These are phyloP conservation scores for Folsomia candida DNA, from an alignment of 2,888 invertebrate species.

Conservation along the genomic window DNA sequence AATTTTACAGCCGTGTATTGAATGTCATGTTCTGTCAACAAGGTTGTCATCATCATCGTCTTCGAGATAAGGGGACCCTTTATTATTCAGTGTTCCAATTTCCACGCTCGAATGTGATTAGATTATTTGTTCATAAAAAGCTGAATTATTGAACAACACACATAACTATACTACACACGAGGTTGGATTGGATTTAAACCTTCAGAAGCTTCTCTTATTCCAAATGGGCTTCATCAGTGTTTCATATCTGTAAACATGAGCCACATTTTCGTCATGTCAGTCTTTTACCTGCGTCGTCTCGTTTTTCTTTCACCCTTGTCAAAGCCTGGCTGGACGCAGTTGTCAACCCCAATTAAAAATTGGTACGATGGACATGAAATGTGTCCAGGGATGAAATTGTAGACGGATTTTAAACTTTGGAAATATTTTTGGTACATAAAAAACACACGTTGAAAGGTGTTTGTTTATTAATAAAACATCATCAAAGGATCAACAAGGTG, in stretches of 20 bases:
- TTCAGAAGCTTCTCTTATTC: background rate
- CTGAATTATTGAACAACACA: background rate
- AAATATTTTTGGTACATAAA: no score
- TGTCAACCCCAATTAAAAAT: conserved; percentile 16
- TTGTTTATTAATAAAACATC: no score
- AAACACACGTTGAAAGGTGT: no score
- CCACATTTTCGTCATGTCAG: no score
- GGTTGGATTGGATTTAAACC: no score
- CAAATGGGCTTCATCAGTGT: background rate
- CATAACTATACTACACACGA: no score
- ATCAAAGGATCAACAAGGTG: no score
- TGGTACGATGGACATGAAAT: background rate
- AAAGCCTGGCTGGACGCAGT: background rate
- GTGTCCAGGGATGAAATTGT: background rate
- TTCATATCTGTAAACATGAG: background rate
- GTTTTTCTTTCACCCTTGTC: background rate
- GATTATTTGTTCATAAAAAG: background rate
- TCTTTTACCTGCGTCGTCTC: no score
- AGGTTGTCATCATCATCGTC: background rate
- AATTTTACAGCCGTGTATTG: background rate
- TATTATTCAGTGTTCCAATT: background rate
- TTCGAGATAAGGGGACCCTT: no score
- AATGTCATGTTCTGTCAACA: background rate
- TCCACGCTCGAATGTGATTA: background rate
- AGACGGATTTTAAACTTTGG: background rate